Evolutionary conservation across 2,888 invertebrate genomes (phyloP), one percentile per base, ranked within the genome.

Genomic region (Liodrosophila aerea): DNA sequence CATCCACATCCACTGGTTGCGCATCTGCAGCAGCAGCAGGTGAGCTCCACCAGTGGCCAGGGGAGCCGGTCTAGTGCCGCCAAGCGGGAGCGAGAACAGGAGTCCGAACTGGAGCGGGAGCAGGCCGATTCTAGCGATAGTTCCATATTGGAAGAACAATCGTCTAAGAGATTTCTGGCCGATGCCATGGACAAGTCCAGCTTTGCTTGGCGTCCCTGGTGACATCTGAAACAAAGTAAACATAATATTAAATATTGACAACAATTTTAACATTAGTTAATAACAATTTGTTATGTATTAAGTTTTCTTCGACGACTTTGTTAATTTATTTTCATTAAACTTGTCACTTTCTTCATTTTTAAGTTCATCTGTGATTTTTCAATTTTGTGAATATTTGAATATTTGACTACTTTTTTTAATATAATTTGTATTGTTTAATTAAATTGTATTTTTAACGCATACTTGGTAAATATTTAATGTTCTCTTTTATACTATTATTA

Each of bases 161-260:
- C 82, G 37, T 61, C 69, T 53, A 88, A 87, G 65, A 89, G 85
- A 59, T 64, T 73, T 15, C 60, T 76, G 22, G 75, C 69, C 52
- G 74, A 74, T 13, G 73, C 69, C 59, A 70, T 40, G 9, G 87
- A 88, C 1, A 90, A 90, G 49, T 89, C 89, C 16, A 91, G 91
- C 31, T 88, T 74, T 68, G 92, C 92, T 91, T 92, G 92, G 92
- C 89, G 92, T 52, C 92, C 92, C 1, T 92, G 92, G 92, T 92
- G 72, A 82, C 45, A 7, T 30, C 7, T 7, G 7, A 30, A 31
- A 22, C 22, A 22, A 22, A 22, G 5, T 22, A 22, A 22, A 22
- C 2, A 22, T 22, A 22, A 22, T n/a, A n/a, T 22, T 22, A 22
- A 22, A 22, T 22, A 22, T 18, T 9, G 9, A 34, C 12, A 7